phyloP scores from a whole-genome alignment of 2,888 invertebrate genomes.

The Trypoxylon attenuatum region DNA sequence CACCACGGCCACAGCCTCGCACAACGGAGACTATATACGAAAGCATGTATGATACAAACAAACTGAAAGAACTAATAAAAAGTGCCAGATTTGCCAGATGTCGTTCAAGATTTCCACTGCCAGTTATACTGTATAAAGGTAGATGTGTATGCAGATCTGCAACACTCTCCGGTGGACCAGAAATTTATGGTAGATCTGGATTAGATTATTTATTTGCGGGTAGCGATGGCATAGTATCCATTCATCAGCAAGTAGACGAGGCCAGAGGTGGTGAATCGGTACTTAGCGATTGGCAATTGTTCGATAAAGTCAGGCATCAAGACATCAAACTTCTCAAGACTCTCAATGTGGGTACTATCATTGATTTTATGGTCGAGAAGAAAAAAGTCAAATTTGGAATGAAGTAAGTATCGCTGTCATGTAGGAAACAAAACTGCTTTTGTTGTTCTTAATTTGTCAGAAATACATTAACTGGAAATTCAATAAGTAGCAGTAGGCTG shows the following conservation, averaged over 20 bases:
- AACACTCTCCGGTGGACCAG: constrained; percentile 84
- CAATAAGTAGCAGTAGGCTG: too few relatives aligned
- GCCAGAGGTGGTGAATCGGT: constrained; percentile 57
- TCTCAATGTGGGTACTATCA: constrained; percentile 83
- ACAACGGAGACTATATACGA: constrained; percentile 78
- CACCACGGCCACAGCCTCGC: constrained; percentile 64
- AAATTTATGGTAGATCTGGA: constrained; percentile 83
- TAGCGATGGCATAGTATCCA: constrained; percentile 35
- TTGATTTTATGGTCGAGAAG: constrained; percentile 90
- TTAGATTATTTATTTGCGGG: constrained; percentile 78
- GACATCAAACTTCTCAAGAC: constrained; percentile 84
- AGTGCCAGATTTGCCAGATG: constrained; percentile 85
- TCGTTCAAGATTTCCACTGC: constrained; percentile 84
- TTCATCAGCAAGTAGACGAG: constrained; percentile 56
- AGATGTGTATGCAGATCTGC: constrained; percentile 85
- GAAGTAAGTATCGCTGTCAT: too few relatives aligned
- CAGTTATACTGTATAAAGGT: constrained; percentile 85
- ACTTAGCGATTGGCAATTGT: constrained; percentile 77
- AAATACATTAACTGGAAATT: too few relatives aligned
- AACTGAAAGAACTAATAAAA: constrained; percentile 80
- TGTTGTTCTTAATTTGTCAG: too few relatives aligned
- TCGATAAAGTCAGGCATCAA: constrained; percentile 79
- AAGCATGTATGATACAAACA: constrained; percentile 77
- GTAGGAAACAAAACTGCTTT: too few relatives aligned
- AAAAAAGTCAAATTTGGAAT: constrained; percentile 88